phyloP scores from a whole-genome alignment of 1,140 invertebrate genomes.

The Heterodera schachtii region DNA sequence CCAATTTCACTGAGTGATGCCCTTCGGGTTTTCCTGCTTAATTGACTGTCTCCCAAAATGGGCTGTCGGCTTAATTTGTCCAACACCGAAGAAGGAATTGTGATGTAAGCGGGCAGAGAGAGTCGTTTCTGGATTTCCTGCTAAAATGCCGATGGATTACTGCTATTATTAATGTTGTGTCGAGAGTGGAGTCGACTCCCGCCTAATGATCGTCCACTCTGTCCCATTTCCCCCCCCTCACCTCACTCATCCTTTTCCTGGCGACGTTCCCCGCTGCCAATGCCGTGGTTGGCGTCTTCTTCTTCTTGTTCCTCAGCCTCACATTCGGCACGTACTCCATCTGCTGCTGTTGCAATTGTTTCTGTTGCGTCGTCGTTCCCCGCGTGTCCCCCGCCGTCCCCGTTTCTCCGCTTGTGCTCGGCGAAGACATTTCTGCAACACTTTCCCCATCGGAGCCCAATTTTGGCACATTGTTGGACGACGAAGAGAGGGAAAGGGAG shows the following conservation, averaged over 20 bases:
- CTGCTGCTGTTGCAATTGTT: not conserved
- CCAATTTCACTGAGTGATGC: slow-evolving; percentile 73
- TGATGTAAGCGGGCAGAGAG: slow-evolving; percentile 69
- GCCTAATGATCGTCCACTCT: too few relatives aligned
- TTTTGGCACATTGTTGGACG: not conserved
- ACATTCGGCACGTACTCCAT: slow-evolving; percentile 59
- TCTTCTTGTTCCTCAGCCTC: slow-evolving; percentile 62
- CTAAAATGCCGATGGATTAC: not conserved
- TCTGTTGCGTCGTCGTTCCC: not conserved
- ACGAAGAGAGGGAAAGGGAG: not conserved
- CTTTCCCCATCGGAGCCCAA: slow-evolving; percentile 67
- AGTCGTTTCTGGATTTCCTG: slow-evolving; percentile 69
- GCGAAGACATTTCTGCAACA: slow-evolving; percentile 64
- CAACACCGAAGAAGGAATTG: slow-evolving; percentile 68
- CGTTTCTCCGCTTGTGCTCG: slow-evolving; percentile 58
- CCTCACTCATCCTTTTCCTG: slow-evolving; percentile 66
- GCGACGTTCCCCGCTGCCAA: slow-evolving; percentile 26
- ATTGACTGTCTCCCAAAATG: slow-evolving; percentile 66
- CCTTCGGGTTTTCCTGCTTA: slow-evolving; percentile 66
- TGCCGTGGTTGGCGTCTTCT: not conserved
- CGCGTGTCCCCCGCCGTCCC: not conserved
- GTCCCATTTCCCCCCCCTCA: slow-evolving; percentile 20
- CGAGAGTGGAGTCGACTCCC: too few relatives aligned
- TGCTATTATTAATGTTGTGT: not conserved
- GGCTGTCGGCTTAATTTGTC: slow-evolving; percentile 67